Evolutionary conservation across 2,797 vertebrate genomes (phyloP), one percentile per base, ranked within the genome.

Genomic region (Gymnocypris eckloni): DNA sequence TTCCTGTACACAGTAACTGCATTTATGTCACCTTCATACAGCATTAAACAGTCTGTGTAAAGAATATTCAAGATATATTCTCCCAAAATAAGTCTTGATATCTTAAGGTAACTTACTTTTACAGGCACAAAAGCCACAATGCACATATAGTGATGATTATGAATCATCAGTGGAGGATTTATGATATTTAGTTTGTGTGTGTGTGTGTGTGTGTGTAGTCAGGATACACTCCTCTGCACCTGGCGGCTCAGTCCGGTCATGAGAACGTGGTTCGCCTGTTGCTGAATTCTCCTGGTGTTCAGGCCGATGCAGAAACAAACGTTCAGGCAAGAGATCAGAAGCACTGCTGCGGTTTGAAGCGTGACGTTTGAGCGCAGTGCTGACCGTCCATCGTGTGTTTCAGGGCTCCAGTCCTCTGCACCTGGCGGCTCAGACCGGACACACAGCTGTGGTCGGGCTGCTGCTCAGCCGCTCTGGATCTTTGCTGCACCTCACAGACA

Each of bases 161-260:
- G 25, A 28, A 64, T 64, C 25, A 64, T 64, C n/a, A 28, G 5
- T 28, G 25, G 11, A 13, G 13, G n/a, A 64, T 64, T 64, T 64
- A 13, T 28, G n/a, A 28, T 13, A 28, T 28, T 28, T 28, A 28
- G 28, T 33, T 2, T 6, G 72, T 77, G 25, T 64, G 39, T 52
- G 50, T 81, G 50, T 82, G 22, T 83, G 54, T 76, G 50, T 81
- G 37, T 86, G 33, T 85, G 39, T 83, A 94, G 92, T 93, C 91
- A 81, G 93, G 92, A 20, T 93, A 90, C 80, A 94, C 93, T 43
- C 92, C 93, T 2, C 87, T 94, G 39, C 93, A 94, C 69, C 75
- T 93, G 73, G 93, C 93, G 28, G 92, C 93, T 41, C 90, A 90
- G 83, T 93, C 92, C 0, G 93, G 93, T 18, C 93, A 94, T 52